Base-by-base conservation (phyloP, 2,113 vertebrate genomes). In the Cochlearius cochlearius region DNA sequence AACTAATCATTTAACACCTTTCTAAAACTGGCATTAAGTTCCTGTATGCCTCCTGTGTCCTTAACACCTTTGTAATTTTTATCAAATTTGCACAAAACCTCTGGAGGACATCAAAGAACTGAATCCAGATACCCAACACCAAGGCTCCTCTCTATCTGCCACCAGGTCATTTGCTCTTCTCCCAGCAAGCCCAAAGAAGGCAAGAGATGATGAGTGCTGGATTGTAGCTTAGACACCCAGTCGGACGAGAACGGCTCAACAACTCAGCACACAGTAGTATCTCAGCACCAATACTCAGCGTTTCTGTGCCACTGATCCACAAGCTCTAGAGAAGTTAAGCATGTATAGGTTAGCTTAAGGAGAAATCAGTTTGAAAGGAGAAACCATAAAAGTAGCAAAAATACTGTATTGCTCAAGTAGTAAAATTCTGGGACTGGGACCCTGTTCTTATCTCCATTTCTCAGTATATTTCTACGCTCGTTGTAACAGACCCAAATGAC, bases 401-500 rank as follows among this genome's bases (percentile, higher is more conserved):
- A 30, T 5, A 8, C 3, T 9, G 6, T 12, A 73, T 69, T 86
- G 53, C 39, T 74, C 23, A 63, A 59, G 38, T 0, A 86, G 7
- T 39, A 63, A 15, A 50, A 49, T 18, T 36, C 39, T 21, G 32
- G 66, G 15, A n/a, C 4, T 0, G 0, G 9, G 17, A 17, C 10
- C 13, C 4, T 72, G 55, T 63, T 36, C 7, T 41, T 34, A 19
- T 34, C 63, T 76, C 49, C 20, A 17, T 30, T 5, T 34, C 15
- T 39, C 39, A 58, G 7, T 0, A 1, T 26, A 26, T 27, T 58
- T 59, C 53, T 34, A 10, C 18, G 15, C 8, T 55, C 22, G 1
- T 16, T 12, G 3, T 3, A 30, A 30, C 0, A 52, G 49, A 68
- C 23, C 14, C 11, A 1, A 39, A 29, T 8, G 50, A 67, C 34